Evolutionary conservation across 2,113 vertebrate species (phyloP).

Genomic region (Hystrix brachyura): DNA sequence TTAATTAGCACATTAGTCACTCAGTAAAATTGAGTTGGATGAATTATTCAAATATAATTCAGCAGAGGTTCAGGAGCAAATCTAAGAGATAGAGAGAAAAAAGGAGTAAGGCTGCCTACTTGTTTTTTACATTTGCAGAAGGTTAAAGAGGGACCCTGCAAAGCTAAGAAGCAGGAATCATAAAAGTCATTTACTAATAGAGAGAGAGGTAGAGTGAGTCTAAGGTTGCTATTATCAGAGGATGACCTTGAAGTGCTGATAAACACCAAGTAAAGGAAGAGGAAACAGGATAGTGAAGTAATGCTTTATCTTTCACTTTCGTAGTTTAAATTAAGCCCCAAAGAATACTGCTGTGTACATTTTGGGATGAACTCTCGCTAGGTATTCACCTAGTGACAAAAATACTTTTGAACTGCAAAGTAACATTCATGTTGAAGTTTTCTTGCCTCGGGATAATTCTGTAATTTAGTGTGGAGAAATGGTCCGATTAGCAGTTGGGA

Average conservation of each 20-base stretch:
- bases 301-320: slow-evolving; percentile 64
- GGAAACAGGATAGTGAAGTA: neutral
- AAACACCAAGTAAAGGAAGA: slow-evolving; percentile 29
- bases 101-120: slow-evolving; percentile 33
- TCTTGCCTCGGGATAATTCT: slow-evolving; percentile 73
- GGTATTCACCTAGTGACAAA: slow-evolving; percentile 75
- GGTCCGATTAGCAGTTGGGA: slow-evolving; percentile 75
- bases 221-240: neutral
- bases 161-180: neutral
- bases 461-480: slow-evolving; percentile 82
- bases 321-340: slow-evolving; percentile 74
- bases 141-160: slow-evolving; percentile 61
- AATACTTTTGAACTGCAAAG: slow-evolving; percentile 79
- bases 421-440: slow-evolving; percentile 76
- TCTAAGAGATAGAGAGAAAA: slow-evolving; percentile 47
- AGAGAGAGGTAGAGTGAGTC: slow-evolving; percentile 13
- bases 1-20: slow-evolving; percentile 91
- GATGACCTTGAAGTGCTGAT: slow-evolving; percentile 72
- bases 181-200: slow-evolving; percentile 43
- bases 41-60: slow-evolving; percentile 89
- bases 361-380: slow-evolving; percentile 67
- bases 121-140: slow-evolving; percentile 62
- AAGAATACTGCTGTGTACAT: slow-evolving; percentile 77
- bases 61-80: slow-evolving; percentile 78
- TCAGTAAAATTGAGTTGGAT: slow-evolving; percentile 87